Evolutionary conservation across 2,888 invertebrate species (phyloP), one percentile per base, ranked within the genome.

Genomic region (Eupithecia tripunctaria): DNA sequence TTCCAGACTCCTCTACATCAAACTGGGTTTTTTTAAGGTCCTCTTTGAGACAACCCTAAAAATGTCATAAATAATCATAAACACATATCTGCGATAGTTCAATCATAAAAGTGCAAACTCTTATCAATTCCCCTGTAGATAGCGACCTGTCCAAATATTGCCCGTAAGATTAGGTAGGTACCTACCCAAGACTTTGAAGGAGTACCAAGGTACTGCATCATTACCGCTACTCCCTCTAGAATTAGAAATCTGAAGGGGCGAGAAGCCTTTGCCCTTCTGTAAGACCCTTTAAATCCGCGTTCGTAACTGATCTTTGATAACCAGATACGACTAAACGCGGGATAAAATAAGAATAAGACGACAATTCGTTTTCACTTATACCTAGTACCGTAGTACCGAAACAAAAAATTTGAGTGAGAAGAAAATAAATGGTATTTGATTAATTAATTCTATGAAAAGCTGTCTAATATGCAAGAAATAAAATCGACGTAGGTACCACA

Each of bases 91-190:
- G 25, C 51, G 67, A 69, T 62, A 68, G 62, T 43, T 47, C 60
- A 36, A 51, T 70, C 51, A 56, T 56, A 32, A 67, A 56, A 1
- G 70, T 73, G 81, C 51, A 69, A 83, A 73, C 82, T 82, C 79
- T 81, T 73, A 3, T 27, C 32, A 29, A 70, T 21, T 62, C 56
- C 72, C 73, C 76, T 38, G 64, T 41, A 25, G 36, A 32, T 32
- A 38, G 64, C 21, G 21, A 38, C 65, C 68, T 62, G 25, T 38
- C 21, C 25, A 64, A 64, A 64, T 64, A 21, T 38, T 38, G 12
- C 59, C 25, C 7, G 12, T 7, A 29, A 15, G 60, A 60, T 60
- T 18, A 36, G 36, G 8, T 36, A 36, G 7, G 8, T 36, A 29
- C 8, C 21, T 36, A 29, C 8, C 21, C 8, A 60, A 27, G 60